Evolutionary conservation across 2,888 invertebrate species (phyloP).

Genomic region (Syritta pipiens): DNA sequence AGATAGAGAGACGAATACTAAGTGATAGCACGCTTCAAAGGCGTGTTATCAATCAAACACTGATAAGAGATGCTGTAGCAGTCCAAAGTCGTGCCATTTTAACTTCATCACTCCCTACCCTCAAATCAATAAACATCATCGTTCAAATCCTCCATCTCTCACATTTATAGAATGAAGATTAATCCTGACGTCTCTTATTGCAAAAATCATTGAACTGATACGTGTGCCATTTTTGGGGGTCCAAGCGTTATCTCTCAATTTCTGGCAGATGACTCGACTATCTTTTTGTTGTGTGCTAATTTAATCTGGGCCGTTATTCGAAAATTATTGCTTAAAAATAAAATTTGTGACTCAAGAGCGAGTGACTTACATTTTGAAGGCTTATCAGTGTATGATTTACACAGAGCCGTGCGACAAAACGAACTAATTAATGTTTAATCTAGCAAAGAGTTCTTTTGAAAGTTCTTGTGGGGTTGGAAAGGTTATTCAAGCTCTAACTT

Average conservation of each 20-base stretch:
- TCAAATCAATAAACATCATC: not conserved
- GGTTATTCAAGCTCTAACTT: too few relatives aligned
- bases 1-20: not conserved
- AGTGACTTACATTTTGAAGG: not conserved
- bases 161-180: not conserved
- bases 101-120: not conserved
- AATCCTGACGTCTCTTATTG: slow-evolving; percentile 16
- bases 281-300: not conserved
- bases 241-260: slow-evolving; percentile 2
- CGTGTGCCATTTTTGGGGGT: not conserved
- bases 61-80: slow-evolving; percentile 31
- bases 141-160: not conserved
- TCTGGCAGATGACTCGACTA: not conserved
- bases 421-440: not conserved
- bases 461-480: too few relatives aligned
- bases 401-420: too few relatives aligned
- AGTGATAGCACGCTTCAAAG: slow-evolving; percentile 19
- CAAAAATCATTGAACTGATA: slow-evolving; percentile 10
- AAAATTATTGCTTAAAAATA: not conserved
- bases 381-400: too few relatives aligned
- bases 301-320: not conserved
- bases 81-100: slow-evolving; percentile 26
- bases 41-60: slow-evolving; percentile 32
- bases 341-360: slow-evolving; percentile 19
- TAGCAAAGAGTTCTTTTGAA: too few relatives aligned